phyloP scores from a whole-genome alignment of 2,888 invertebrate species.

The Stegophylla sp. region DNA sequence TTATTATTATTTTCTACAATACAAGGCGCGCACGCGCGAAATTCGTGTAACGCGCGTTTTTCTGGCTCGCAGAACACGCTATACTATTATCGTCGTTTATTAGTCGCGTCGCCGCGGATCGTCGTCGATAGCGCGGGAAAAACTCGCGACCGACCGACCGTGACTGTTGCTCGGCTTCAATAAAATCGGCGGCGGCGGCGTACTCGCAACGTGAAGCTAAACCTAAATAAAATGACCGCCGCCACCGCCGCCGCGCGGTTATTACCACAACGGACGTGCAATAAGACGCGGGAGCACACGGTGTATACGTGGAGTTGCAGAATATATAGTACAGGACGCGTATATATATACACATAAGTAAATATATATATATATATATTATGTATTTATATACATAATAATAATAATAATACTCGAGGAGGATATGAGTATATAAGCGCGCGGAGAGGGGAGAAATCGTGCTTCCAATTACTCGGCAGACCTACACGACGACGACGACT shows the following conservation, averaged over 20 bases:
- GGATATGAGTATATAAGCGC: background rate
- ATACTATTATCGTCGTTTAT: too few species aligned
- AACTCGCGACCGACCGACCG: background rate
- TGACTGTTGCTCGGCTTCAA: background rate
- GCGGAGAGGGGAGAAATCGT: conserved; percentile 37
- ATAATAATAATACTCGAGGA: background rate
- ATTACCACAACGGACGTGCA: too few species aligned
- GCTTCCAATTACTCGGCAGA: conserved; percentile 57
- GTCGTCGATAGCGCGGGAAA: background rate
- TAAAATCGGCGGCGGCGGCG: background rate
- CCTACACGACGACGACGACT: conserved; percentile 38
- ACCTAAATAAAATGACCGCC: background rate
- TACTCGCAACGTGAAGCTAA: background rate
- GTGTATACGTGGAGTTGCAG: background rate
- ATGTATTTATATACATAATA: background rate
- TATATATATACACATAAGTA: background rate
- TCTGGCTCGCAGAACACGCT: background rate
- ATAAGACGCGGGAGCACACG: too few species aligned
- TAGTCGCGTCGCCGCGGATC: too few species aligned
- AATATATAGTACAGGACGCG: background rate
- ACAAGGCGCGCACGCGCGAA: too few species aligned
- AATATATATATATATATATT: background rate
- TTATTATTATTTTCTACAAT: background rate
- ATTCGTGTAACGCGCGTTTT: background rate
- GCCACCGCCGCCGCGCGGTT: too few species aligned